Evolutionary conservation across 2,888 invertebrate genomes (phyloP), one percentile per base, ranked within the genome.

Genomic region (Drosophila anomalata): DNA sequence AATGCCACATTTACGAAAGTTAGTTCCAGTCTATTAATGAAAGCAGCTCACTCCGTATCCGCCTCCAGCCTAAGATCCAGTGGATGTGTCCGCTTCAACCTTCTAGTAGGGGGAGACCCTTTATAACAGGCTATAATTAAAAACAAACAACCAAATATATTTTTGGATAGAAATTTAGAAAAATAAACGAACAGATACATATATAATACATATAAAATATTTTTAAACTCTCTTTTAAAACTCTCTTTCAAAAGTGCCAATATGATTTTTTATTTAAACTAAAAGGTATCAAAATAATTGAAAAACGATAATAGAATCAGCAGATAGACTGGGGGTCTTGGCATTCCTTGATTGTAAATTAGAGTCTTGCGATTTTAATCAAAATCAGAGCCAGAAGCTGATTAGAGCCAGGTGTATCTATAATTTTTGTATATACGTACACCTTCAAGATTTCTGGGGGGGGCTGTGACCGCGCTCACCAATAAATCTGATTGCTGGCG

Each of bases 311-410:
- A 76, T 68, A 65, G 52, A 42, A 76, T 55, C 67, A 51, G 52
- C 44, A 42, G 48, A 1, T 39, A 5, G 31, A 3, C 47, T 68
- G 60, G 58, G 66, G 54, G 55, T 48, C 54, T 36, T 2, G 42
- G 44, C 29, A 5, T 61, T 39, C 24, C 41, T 33, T 54, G 57
- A 85, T 81, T 68, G 74, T 81, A 81, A 85, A 81, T 81, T 73
- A 70, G 58, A 62, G 51, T 57, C 31, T 52, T 14, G 36, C 47
- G 52, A 69, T 62, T 56, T 31, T 60, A 73, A 71, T 77, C 67
- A 73, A 47, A 52, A 73, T 77, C 67, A 73, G 47, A 52, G 71
- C 66, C 75, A 54, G 41, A 33, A 47, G 41, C 61, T 78, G 80
- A 84, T 80, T 78, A 78, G 70, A 14, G 42, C 24, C 33, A 29